Percentiles rank a stretch among this genome's conserved stretches.
These are phyloP conservation scores for Slavum lentiscoides DNA, from an alignment of 2,888 invertebrate species.

Conservation along the genomic window DNA sequence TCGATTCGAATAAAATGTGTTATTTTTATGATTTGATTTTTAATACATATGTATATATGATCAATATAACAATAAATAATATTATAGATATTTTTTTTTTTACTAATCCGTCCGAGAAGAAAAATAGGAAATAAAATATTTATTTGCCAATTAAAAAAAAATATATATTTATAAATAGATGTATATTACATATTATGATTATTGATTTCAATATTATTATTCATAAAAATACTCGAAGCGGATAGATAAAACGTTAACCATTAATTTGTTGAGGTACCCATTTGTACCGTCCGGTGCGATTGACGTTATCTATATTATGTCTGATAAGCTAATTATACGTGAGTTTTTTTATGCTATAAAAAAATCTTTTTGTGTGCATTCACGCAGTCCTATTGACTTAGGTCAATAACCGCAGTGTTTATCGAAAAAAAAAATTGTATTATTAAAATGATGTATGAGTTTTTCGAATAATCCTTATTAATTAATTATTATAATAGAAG, in stretches of 20 bases:
- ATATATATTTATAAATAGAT: not conserved
- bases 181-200: not conserved
- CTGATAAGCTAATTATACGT: not conserved
- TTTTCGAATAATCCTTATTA: not conserved
- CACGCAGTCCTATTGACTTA: slow-evolving; percentile 29
- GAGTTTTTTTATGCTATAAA: slow-evolving; percentile 1
- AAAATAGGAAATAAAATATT: not conserved
- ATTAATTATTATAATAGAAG: not conserved
- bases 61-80: not conserved
- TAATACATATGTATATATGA: not conserved
- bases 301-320: not conserved
- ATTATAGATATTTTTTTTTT: not conserved
- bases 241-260: slow-evolving; percentile 11
- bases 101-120: not conserved
- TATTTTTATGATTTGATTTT: not conserved
- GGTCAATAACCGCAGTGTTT: slow-evolving; percentile 28
- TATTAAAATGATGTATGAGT: not conserved
- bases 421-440: not conserved
- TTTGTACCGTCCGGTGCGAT: not conserved
- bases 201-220: slow-evolving; percentile 17
- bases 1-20: not conserved
- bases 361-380: slow-evolving; percentile 1
- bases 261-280: slow-evolving; percentile 18
- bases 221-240: not conserved
- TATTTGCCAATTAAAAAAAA: slow-evolving; percentile 27